phyloP scores from a whole-genome alignment of 1,140 invertebrate genomes.

The Subanguina moxae region DNA sequence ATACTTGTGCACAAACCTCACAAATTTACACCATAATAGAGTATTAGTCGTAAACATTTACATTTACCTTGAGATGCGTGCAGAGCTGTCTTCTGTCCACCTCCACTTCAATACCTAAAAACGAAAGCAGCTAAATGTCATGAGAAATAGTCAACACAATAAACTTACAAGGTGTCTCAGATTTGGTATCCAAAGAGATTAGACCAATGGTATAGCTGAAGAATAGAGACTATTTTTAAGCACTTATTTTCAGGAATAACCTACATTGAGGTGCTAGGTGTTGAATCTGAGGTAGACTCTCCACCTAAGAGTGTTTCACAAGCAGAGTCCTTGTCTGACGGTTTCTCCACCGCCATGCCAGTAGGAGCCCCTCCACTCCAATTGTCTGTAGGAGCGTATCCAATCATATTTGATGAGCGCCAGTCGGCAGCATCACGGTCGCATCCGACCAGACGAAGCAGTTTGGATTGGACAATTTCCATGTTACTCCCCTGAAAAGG shows the following conservation, averaged over 20 bases:
- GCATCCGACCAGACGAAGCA: background rate
- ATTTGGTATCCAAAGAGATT: background rate
- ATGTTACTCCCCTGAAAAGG: background rate
- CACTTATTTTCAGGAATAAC: too few species aligned
- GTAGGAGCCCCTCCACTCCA: background rate
- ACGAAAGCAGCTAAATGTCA: background rate
- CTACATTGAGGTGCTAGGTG: constrained; percentile 8
- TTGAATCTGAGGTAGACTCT: background rate
- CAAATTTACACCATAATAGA: too few species aligned
- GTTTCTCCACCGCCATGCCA: background rate
- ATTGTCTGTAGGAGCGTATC: background rate
- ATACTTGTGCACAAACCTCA: too few species aligned
- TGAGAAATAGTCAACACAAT: background rate
- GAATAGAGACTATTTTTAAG: background rate
- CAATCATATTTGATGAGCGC: too few species aligned
- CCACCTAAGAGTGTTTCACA: constrained; percentile 1
- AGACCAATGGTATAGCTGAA: constrained; percentile 1
- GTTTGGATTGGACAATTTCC: background rate
- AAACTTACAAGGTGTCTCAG: background rate
- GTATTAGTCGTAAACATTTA: background rate
- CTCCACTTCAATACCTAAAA: constrained; percentile 4
- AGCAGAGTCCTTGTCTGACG: constrained; percentile 1
- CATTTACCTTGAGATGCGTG: background rate
- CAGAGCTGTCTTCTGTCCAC: constrained; percentile 11
- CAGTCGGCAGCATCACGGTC: background rate